phyloP scores from a whole-genome alignment of 2,888 invertebrate species.

The Pristionchus entomophagus region DNA sequence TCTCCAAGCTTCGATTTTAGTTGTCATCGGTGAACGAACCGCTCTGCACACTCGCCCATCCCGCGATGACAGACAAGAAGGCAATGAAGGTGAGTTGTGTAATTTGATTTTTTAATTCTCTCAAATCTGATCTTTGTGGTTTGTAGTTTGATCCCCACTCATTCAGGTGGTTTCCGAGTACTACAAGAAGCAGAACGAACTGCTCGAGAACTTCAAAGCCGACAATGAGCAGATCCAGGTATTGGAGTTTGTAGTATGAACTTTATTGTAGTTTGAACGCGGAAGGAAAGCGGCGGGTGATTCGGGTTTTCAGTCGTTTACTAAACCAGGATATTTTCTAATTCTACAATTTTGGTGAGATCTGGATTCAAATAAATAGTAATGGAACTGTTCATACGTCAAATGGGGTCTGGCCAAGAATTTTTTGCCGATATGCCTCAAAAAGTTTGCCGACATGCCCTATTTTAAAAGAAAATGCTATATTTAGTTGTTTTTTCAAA shows the following conservation, averaged over 20 bases:
- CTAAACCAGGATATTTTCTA: too few relatives aligned
- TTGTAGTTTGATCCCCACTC: background rate
- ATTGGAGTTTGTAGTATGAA: conserved; percentile 37
- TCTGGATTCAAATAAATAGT: too few relatives aligned
- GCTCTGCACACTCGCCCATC: background rate
- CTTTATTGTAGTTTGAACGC: background rate
- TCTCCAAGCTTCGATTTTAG: background rate
- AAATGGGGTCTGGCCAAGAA: too few relatives aligned
- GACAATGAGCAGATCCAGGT: conserved; percentile 73
- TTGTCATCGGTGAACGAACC: background rate
- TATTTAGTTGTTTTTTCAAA: too few relatives aligned
- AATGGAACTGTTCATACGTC: too few relatives aligned
- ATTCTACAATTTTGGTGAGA: too few relatives aligned
- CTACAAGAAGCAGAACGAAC: conserved; percentile 73
- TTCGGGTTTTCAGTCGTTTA: too few relatives aligned
- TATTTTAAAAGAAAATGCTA: too few relatives aligned
- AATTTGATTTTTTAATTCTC: background rate
- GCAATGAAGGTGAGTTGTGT: conserved; percentile 28
- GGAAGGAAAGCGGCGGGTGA: too few relatives aligned
- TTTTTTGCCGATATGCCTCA: too few relatives aligned
- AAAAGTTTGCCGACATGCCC: too few relatives aligned
- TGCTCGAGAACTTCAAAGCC: conserved; percentile 73
- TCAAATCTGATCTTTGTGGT: background rate
- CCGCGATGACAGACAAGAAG: conserved; percentile 36
- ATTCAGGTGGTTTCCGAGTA: conserved; percentile 66